Base-by-base conservation (phyloP, 64 coral and sea anemone genomes). In the Pocillopora damicornis region DNA sequence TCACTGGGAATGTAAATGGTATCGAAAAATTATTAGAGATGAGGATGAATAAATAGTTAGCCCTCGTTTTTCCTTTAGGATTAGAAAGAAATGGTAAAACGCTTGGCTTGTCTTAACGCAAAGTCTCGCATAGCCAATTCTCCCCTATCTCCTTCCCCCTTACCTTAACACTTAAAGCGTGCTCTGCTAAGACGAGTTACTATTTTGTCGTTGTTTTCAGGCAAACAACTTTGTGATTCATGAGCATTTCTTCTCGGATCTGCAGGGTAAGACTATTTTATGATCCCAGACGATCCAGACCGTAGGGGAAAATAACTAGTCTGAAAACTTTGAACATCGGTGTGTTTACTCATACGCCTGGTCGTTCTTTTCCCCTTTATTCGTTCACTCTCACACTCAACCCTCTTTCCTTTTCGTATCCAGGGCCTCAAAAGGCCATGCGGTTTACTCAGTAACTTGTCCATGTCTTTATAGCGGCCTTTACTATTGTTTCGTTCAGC, bases 151-250 rank as follows among this genome's bases (percentile, higher is more conserved):
- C 30, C 30, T 0, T 30, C 30, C 30, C 30, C 30, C 30, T 30
- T 30, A 30, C 30, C 30, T 30, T 0, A 30, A 51, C 7, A 51
- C 42, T 51, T 51, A 4, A 51, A 51, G 42, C 42, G 42, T 51
- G 42, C 42, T 51, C 7, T 51, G 42, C 7, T 51, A 4, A 4
- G 42, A 51, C 30, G 30, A 30, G 30, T 35, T 35, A 79, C 17
- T 18, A 5, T 86, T 2, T 35, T 80, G 58, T 45, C 17, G 75
- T 81, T 36, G 35, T 60, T 87, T 59, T 10, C 66, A 99, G 97
- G 93, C 91, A 42, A 99, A 99, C 78, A 99, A 99, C 80, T 99
- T 99, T 93, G 87, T 99, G 30, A 91, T 99, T 35, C 95, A 90
- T 76, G 93, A 92, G 76, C 89, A 91, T 20, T 99, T 99, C 75